Evolutionary conservation across 2,888 invertebrate species (phyloP), one percentile per base, ranked within the genome.

Genomic region (Macrophya alboannulata): DNA sequence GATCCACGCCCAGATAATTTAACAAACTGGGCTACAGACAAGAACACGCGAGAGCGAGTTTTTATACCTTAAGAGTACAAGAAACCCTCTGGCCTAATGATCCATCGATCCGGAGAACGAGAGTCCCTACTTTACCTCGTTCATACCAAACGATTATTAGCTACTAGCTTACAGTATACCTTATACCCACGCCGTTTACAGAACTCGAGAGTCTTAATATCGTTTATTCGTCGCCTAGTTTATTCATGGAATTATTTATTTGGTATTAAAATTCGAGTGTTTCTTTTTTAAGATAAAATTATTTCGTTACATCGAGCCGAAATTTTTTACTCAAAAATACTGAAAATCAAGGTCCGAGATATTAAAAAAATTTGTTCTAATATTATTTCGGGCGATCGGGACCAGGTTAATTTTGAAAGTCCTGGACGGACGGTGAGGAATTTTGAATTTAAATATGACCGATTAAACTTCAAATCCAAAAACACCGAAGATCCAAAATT

Each of bases 1-100:
- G 40, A 81, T 81, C 81, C 81, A 62, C 81, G 81, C 81, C 81
- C 81, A 81, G 43, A 81, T 81, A 62, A 81, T 81, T 62, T 43
- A 81, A 62, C 81, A 62, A 81, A 62, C 62, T 31, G 48, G 40
- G n/a, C 12, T 43, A 51, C 77, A 55, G 77, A 55, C 77, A 51
- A 77, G 77, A 48, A 77, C 77, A 25, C 21, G 55, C 77, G 77
- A 17, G 55, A 37, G 21, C 48, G 31, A n/a, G 48, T 77, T 31
- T 55, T 77, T 77, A 55, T 55, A 15, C 71, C n/a, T 17, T 55
- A n/a, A 15, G 55, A 55, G 51, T 55, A 51, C 77, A 77, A 77
- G 77, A 77, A 77, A 51, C 77, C 37, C 51, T 43, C 37, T 17
- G 37, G 77, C 55, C 77, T 77, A 77, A 77, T 77, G 77, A 77